Evolutionary conservation across 1,140 invertebrate genomes (phyloP).

Genomic region (Drosophila pandora): DNA sequence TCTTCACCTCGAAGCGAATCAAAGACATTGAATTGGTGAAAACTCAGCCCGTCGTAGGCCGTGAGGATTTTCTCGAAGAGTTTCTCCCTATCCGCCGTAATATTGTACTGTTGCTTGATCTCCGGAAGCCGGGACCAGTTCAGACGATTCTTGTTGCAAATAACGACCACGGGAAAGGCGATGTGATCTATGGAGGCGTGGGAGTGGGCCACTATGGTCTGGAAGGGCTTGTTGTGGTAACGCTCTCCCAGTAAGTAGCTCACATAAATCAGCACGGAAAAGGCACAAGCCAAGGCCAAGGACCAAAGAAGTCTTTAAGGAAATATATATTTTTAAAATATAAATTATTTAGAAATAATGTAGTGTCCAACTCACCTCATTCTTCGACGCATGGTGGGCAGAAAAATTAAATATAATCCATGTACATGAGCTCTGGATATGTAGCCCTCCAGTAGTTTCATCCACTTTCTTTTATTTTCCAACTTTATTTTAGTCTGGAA

Average conservation of each 20-base stretch:
- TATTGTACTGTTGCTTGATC: constrained; percentile 41
- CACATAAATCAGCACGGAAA: constrained; percentile 53
- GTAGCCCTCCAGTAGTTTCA: constrained; percentile 42
- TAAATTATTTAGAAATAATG: background rate
- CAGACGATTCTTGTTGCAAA: constrained; percentile 75
- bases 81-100: constrained; percentile 13
- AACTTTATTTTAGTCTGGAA: background rate
- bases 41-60: constrained; percentile 56
- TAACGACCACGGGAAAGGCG: constrained; percentile 68
- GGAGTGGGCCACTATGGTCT: constrained; percentile 57
- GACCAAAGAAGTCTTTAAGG: constrained; percentile 45
- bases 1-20: constrained; percentile 6
- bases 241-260: constrained; percentile 51
- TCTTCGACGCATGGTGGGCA: constrained; percentile 55
- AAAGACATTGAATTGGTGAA: constrained; percentile 53
- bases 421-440: constrained; percentile 54
- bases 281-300: constrained; percentile 39
- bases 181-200: constrained; percentile 59
- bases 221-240: constrained; percentile 52
- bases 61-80: constrained; percentile 51
- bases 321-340: background rate
- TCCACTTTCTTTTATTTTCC: constrained; percentile 23
- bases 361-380: constrained; percentile 54
- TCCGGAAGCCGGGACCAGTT: constrained; percentile 69
- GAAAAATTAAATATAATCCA: constrained; percentile 58